phyloP scores from a whole-genome alignment of 2,888 invertebrate genomes.

The Hemithea aestivaria region DNA sequence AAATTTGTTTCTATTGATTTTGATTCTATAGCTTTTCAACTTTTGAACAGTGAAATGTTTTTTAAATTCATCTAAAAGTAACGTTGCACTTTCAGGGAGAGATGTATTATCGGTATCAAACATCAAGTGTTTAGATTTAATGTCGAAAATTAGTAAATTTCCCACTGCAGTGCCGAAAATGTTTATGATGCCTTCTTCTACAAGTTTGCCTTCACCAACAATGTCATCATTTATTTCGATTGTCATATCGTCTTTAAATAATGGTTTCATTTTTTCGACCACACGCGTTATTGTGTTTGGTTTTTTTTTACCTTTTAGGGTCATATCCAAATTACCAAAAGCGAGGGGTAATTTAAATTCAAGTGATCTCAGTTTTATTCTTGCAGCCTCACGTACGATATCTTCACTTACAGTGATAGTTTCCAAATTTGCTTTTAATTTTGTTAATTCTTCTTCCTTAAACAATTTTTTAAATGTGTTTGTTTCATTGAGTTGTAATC shows the following conservation, averaged over 20 bases:
- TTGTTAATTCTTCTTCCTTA: slow-evolving; percentile 10
- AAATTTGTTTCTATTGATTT: slow-evolving; percentile 32
- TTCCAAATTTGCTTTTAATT: slow-evolving; percentile 25
- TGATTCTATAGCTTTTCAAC: slow-evolving; percentile 28
- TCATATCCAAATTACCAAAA: slow-evolving; percentile 39
- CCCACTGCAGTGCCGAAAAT: slow-evolving; percentile 40
- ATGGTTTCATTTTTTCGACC: slow-evolving; percentile 12
- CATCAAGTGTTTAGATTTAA: slow-evolving; percentile 24
- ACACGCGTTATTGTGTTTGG: slow-evolving; percentile 20
- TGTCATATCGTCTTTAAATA: slow-evolving; percentile 13
- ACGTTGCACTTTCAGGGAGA: slow-evolving; percentile 28
- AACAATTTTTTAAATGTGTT: slow-evolving; percentile 26
- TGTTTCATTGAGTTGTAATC: slow-evolving; percentile 20
- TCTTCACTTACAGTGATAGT: slow-evolving; percentile 25
- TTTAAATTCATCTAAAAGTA: slow-evolving; percentile 22
- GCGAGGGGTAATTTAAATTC: slow-evolving; percentile 30
- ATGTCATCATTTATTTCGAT: slow-evolving; percentile 29
- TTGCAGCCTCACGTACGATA: slow-evolving; percentile 29
- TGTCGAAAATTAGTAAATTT: slow-evolving; percentile 33
- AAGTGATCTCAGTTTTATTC: slow-evolving; percentile 23
- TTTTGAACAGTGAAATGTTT: slow-evolving; percentile 3
- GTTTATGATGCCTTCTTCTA: slow-evolving; percentile 30
- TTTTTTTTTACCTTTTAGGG: slow-evolving; percentile 18
- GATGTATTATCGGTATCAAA: slow-evolving; percentile 25
- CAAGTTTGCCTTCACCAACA: slow-evolving; percentile 28